Percentiles rank a stretch among this genome's conserved stretches.
phyloP scores from a whole-genome alignment of 2,888 invertebrate genomes.

The Coenonympha glycerion region DNA sequence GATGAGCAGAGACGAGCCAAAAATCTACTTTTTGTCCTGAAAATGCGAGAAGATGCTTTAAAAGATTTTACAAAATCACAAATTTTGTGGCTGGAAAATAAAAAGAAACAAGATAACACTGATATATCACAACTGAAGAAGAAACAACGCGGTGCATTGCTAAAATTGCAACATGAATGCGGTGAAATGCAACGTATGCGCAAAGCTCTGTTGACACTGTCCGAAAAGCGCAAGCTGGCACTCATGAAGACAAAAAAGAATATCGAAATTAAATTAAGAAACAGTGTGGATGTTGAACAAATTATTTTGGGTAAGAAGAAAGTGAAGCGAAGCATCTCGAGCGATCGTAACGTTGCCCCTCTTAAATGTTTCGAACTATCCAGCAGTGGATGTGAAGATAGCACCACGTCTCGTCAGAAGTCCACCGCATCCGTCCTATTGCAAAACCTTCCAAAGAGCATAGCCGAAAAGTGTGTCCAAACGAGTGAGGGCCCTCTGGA shows the following conservation, averaged over 20 bases:
- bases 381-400: slow-evolving; percentile 64
- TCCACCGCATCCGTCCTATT: slow-evolving; percentile 26
- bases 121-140: slow-evolving; percentile 77
- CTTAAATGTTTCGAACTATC: slow-evolving; percentile 67
- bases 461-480: slow-evolving; percentile 59
- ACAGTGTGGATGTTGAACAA: slow-evolving; percentile 56
- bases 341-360: slow-evolving; percentile 51
- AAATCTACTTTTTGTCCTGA: slow-evolving; percentile 63
- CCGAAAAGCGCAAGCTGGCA: slow-evolving; percentile 61
- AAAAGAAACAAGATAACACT: slow-evolving; percentile 64
- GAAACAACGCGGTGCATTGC: slow-evolving; percentile 79
- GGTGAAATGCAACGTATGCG: slow-evolving; percentile 80
- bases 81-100: slow-evolving; percentile 67
- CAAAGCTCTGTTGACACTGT: slow-evolving; percentile 58
- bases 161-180: slow-evolving; percentile 80
- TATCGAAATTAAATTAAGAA: slow-evolving; percentile 58
- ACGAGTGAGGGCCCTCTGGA: slow-evolving; percentile 44
- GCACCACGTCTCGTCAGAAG: slow-evolving; percentile 31
- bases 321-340: slow-evolving; percentile 42
- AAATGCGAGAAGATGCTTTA: slow-evolving; percentile 68
- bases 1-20: slow-evolving; percentile 71
- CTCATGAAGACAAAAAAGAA: slow-evolving; percentile 67
- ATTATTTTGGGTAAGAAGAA: slow-evolving; percentile 59
- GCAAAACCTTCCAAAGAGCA: slow-evolving; percentile 17
- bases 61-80: slow-evolving; percentile 71